phyloP scores from a whole-genome alignment of 2,888 invertebrate species.

The Agrochola macilenta region DNA sequence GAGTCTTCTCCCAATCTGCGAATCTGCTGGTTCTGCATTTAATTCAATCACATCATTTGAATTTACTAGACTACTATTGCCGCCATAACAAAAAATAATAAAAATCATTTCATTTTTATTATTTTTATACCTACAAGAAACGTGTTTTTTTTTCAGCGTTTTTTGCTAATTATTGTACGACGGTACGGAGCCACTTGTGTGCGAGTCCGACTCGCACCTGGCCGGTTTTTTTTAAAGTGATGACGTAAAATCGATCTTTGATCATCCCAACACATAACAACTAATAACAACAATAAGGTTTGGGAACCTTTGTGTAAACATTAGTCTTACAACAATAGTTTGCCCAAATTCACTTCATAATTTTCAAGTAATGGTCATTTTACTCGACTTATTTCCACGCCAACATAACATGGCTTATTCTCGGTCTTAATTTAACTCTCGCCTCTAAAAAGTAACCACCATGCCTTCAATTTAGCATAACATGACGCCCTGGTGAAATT shows the following conservation, averaged over 20 bases:
- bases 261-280: not conserved
- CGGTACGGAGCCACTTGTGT: too few species aligned
- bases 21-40: too few species aligned
- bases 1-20: too few species aligned
- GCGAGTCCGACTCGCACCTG: too few species aligned
- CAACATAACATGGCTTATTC: conserved; percentile 1
- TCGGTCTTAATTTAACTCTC: conserved; percentile 14
- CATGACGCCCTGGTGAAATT: conserved; percentile 82
- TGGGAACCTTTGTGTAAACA: conserved; percentile 15
- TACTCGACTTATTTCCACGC: conserved; percentile 3
- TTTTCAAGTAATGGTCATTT: conserved; percentile 2
- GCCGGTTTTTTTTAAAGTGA: too few species aligned
- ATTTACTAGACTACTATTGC: too few species aligned
- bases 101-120: too few species aligned
- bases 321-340: conserved; percentile 3
- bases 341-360: conserved; percentile 7
- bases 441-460: conserved; percentile 52
- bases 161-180: too few species aligned
- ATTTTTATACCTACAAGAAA: too few species aligned
- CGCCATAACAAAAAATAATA: too few species aligned
- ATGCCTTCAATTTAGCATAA: conserved; percentile 72
- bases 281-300: conserved; percentile 16
- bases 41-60: too few species aligned
- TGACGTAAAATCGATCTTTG: not conserved
- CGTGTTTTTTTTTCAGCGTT: too few species aligned